phyloP scores from a whole-genome alignment of 2,113 vertebrate species.

The Myotis davidii region DNA sequence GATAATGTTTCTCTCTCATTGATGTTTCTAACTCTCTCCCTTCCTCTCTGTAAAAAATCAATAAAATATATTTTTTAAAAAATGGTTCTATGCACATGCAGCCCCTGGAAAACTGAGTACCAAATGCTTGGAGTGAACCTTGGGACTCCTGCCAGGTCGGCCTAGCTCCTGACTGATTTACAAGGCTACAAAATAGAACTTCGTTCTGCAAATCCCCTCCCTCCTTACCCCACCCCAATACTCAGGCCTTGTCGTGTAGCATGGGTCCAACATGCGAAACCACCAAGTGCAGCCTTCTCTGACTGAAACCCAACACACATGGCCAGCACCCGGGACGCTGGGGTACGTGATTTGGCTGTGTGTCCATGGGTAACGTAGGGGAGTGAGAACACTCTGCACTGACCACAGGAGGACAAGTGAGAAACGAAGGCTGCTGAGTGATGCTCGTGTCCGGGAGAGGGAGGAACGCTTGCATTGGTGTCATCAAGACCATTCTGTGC shows the following conservation, averaged over 20 bases:
- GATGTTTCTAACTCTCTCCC: too few relatives aligned
- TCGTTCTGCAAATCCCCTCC: constrained; percentile 70
- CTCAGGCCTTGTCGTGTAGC: not conserved
- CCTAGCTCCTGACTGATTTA: constrained; percentile 83
- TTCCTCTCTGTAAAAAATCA: too few relatives aligned
- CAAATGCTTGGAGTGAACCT: not conserved
- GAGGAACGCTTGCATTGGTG: not conserved
- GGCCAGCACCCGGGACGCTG: not conserved
- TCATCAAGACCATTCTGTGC: not conserved
- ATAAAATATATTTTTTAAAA: too few relatives aligned
- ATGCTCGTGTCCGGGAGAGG: not conserved
- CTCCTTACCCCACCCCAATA: constrained; percentile 51
- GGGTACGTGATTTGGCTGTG: not conserved
- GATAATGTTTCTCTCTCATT: too few relatives aligned
- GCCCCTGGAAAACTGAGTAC: constrained; percentile 1
- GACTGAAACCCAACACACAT: not conserved
- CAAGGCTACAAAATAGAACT: constrained; percentile 81
- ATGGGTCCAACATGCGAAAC: not conserved
- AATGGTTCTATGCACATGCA: not conserved
- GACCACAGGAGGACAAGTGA: not conserved
- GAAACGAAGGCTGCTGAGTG: not conserved
- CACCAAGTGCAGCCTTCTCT: not conserved
- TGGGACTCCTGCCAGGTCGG: constrained; percentile 72
- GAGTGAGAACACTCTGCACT: not conserved
- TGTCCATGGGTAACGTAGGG: not conserved